Percentiles rank a stretch among this genome's conserved stretches.
Evolutionary conservation across 1,140 invertebrate genomes (phyloP).

Genomic region (Lucilia cuprina): DNA sequence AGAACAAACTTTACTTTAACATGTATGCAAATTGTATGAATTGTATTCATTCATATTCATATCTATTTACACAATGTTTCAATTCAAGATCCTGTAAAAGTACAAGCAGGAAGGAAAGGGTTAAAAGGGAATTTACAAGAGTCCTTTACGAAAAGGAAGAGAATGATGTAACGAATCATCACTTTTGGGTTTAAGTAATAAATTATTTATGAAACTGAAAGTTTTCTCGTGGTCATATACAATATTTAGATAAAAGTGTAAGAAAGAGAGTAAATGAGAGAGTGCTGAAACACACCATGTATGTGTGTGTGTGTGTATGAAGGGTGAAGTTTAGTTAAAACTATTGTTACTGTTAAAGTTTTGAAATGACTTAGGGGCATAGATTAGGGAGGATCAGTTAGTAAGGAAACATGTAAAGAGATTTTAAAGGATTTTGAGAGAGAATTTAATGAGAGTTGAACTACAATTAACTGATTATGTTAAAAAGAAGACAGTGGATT

Average conservation of each 20-base stretch:
- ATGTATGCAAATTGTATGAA: neutral
- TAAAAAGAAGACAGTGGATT: too few species aligned
- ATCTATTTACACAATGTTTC: neutral
- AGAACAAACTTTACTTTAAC: neutral
- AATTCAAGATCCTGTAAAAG: neutral
- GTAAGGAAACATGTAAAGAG: too few species aligned
- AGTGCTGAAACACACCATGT: too few species aligned
- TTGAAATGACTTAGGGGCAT: too few species aligned
- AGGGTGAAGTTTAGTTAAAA: too few species aligned
- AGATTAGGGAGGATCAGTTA: too few species aligned
- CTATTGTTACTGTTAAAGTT: too few species aligned
- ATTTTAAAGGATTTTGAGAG: too few species aligned
- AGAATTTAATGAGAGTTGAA: neutral
- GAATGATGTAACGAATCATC: neutral
- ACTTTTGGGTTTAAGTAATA: neutral
- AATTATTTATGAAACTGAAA: slow-evolving; percentile 12
- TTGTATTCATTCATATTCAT: neutral
- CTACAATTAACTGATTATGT: too few species aligned
- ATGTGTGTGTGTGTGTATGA: too few species aligned
- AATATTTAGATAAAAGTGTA: neutral
- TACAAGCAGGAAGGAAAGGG: neutral
- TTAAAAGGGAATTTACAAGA: neutral
- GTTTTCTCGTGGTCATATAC: slow-evolving; percentile 9
- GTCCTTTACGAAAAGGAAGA: neutral
- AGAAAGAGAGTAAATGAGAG: too few species aligned